phyloP scores from a whole-genome alignment of 2,113 vertebrate genomes.

The Dasyprocta punctata region DNA sequence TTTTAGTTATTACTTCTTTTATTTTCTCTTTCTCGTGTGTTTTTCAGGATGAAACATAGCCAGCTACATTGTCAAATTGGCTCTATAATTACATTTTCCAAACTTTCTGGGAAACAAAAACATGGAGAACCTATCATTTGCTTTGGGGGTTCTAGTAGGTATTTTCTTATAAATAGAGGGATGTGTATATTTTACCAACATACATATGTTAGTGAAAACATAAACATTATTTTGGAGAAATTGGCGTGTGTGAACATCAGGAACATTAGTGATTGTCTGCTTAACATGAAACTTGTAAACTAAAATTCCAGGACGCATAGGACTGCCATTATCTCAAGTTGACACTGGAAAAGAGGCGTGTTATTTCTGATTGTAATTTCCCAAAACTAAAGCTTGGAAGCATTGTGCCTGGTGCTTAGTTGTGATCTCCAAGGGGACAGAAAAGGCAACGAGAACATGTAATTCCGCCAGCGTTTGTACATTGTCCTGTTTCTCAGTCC shows the following conservation, averaged over 20 bases:
- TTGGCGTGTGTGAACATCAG: neutral
- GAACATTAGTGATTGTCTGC: neutral
- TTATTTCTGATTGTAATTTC: neutral
- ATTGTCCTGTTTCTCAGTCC: neutral
- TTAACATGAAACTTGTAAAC: too few species aligned
- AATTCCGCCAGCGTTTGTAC: neutral
- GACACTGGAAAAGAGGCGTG: too few species aligned
- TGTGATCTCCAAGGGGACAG: too few species aligned
- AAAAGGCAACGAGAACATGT: neutral
- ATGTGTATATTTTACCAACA: neutral
- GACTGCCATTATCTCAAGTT: neutral
- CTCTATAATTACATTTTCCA: neutral
- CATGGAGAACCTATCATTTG: neutral
- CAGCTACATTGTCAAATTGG: neutral
- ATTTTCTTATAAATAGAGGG: neutral
- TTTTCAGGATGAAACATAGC: conserved; percentile 6
- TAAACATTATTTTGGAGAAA: neutral
- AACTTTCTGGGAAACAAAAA: neutral
- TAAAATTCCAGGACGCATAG: neutral
- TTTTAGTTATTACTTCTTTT: neutral
- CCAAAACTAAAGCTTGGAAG: neutral
- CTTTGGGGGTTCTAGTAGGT: neutral
- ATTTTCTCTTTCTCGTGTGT: neutral
- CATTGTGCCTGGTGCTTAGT: neutral
- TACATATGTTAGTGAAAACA: neutral